A percentile compares a stretch with the other conserved stretches of the same genome.
Conservation (phyloP, 1,140 invertebrate genomes). For the Oreohelix idahoensis region DNA sequence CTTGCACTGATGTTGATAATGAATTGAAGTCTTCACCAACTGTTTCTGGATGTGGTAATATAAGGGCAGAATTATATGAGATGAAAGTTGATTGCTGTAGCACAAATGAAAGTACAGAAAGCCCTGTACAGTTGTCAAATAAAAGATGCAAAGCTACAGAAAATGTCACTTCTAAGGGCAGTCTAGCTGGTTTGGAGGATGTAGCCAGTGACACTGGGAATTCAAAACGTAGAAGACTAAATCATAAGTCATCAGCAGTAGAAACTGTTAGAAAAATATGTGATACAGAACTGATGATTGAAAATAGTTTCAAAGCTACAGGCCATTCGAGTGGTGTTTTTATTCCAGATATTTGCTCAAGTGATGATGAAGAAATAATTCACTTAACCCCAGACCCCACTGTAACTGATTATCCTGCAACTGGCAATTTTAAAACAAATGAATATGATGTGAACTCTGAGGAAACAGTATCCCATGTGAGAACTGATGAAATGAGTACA, state of each 20-base stretch:
- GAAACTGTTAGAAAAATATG: neutral
- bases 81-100: neutral
- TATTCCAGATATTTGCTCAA: neutral
- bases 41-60: neutral
- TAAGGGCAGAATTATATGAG: neutral
- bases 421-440: neutral
- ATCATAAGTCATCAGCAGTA: neutral
- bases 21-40: neutral
- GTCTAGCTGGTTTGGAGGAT: neutral
- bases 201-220: neutral
- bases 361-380: neutral
- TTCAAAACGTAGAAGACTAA: slow-evolving; percentile 10
- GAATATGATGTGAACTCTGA: neutral
- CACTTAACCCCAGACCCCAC: neutral
- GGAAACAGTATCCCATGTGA: neutral
- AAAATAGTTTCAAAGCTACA: neutral
- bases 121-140: neutral
- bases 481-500: neutral
- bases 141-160: neutral
- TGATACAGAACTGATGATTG: neutral
- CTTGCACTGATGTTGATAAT: neutral
- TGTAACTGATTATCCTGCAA: neutral
- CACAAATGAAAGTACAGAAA: neutral
- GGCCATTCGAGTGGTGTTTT: neutral
- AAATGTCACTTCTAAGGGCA: neutral